Conservation (phyloP, 2,888 invertebrate genomes). For the Scelioninae gen. 2 region DNA sequence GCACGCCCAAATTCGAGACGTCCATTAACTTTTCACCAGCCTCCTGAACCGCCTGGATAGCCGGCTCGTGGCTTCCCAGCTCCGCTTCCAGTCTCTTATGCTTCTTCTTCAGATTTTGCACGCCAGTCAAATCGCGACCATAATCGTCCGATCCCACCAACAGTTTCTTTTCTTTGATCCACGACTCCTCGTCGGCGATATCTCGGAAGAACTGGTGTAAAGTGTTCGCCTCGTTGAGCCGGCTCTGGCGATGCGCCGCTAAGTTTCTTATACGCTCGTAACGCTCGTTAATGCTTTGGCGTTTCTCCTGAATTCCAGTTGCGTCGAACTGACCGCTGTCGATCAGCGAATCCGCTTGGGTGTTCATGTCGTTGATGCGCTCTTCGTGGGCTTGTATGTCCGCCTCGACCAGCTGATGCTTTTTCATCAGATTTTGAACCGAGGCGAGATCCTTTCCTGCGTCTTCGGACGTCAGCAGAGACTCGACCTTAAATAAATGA, state of each 20-base stretch:
- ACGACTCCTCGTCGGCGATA: constrained; percentile 99
- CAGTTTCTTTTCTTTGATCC: constrained; percentile 99
- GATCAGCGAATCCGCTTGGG: constrained; percentile 95
- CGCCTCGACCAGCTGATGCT: constrained; percentile 98
- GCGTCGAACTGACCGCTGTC: constrained; percentile 98
- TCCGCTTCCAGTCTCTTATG: constrained; percentile 99
- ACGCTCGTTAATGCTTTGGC: constrained; percentile 96
- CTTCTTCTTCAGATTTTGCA: constrained; percentile 98
- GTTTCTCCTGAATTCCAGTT: constrained; percentile 95
- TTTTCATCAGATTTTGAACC: constrained; percentile 98
- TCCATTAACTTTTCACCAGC: constrained; percentile 95
- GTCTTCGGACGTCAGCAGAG: constrained; percentile 95
- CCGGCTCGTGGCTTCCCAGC: constrained; percentile 97
- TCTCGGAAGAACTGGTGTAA: constrained; percentile 99
- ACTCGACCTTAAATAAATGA: constrained; percentile 89
- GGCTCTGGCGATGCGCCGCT: constrained; percentile 92
- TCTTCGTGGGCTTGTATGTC: constrained; percentile 98
- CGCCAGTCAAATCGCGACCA: constrained; percentile 97
- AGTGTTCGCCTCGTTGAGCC: constrained; percentile 96
- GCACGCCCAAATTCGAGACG: constrained; percentile 92
- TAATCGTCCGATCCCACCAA: constrained; percentile 98
- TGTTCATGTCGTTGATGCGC: constrained; percentile 94
- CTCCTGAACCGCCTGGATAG: constrained; percentile 94
- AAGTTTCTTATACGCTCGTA: constrained; percentile 95
- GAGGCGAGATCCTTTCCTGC: constrained; percentile 98